Evolutionary conservation across 1,140 invertebrate species (phyloP), one percentile per base, ranked within the genome.

Genomic region (Euwallacea similis): DNA sequence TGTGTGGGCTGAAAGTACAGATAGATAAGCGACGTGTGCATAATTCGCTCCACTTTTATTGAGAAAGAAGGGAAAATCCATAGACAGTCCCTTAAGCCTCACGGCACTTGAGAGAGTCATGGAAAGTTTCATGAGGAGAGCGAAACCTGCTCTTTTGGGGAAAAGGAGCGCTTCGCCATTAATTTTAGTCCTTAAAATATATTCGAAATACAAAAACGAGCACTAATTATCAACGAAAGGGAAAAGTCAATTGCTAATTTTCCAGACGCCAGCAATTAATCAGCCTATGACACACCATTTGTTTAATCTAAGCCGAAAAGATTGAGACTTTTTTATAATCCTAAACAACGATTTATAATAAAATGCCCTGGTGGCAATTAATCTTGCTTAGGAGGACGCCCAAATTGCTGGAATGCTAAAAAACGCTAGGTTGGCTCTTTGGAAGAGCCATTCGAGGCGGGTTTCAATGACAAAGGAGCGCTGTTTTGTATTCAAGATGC

Each of bases 301-400:
- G 46, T 50, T 50, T 50, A 50, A 50, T 50, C 46, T 50, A 50
- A 50, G 9, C 13, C 13, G 13, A 13, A 50, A 50, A 50, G 13
- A 13, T 11, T 50, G 9, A 13, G 13, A 13, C 9, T 13, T 50
- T 50, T 50, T 50, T 50, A 50, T 50, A 33, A 33, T 50, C 13
- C 46, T 50, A 50, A 50, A 50, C 46, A 50, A 50, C 46, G 46
- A 50, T 50, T 50, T 50, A 50, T 50, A 50, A 50, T 50, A 50
- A 50, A 50, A 50, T 50, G 3, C 46, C 9, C 9, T 50, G 13
- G 6, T 33, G 46, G 13, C 46, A 50, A 50, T 50, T 50, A 50
- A 50, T 50, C 46, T 50, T 50, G 13, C 46, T 50, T 50, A 50
- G 46, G 46, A 50, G 46, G 46, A 50, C 9, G 46, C 9, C 46